phyloP scores from a whole-genome alignment of 2,113 vertebrate genomes.

The Lophotis ruficrista region DNA sequence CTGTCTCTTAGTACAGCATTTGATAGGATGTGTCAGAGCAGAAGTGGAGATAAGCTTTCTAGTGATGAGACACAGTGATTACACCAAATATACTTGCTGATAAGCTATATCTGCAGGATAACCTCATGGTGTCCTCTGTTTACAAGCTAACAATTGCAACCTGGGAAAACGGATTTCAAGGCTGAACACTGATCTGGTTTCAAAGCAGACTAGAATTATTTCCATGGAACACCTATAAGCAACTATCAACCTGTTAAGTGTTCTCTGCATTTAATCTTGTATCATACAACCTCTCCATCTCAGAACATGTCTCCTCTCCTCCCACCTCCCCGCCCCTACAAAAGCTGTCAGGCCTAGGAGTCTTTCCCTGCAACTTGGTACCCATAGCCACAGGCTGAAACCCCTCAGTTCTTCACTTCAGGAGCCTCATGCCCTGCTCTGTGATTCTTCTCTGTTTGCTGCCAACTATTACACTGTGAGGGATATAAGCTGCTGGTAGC shows the following conservation, averaged over 20 bases:
- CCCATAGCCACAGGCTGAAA: background rate
- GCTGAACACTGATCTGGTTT: background rate
- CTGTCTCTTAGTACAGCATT: background rate
- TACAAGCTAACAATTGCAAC: background rate
- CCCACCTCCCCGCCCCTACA: background rate
- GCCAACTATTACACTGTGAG: background rate
- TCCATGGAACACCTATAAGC: background rate
- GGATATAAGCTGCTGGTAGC: background rate
- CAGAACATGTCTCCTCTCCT: background rate
- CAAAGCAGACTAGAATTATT: background rate
- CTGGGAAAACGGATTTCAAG: background rate
- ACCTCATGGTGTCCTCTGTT: rapidly evolving
- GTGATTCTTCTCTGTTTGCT: background rate
- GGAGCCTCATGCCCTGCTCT: background rate
- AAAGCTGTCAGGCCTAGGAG: background rate
- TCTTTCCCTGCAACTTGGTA: background rate
- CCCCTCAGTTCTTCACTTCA: background rate
- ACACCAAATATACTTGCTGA: background rate
- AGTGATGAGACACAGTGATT: background rate
- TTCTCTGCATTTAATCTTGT: background rate
- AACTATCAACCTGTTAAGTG: background rate
- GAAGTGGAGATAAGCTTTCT: background rate
- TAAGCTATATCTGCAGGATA: background rate
- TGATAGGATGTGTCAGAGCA: background rate
- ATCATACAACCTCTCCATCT: background rate